Base-by-base conservation (phyloP, 2,797 vertebrate genomes). In the Taenioides sp. region DNA sequence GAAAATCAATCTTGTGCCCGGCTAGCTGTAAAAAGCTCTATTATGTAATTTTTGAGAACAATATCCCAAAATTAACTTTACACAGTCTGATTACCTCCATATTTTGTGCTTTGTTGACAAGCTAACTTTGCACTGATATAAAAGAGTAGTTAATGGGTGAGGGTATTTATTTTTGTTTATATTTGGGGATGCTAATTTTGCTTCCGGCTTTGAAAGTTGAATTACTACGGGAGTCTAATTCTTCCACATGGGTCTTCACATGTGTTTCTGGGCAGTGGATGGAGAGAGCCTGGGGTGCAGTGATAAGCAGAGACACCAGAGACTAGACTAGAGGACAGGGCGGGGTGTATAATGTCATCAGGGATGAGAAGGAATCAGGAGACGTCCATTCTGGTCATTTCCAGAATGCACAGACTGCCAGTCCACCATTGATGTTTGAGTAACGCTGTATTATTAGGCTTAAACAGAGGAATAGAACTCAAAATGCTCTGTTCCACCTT, bases 261-360 rank as follows among this genome's bases (percentile, higher is more conserved):
- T 1, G 54, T 66, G 37, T 11, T 40, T 40, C 22, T 67, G 69
- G 73, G 69, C 62, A 22, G 27, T 12, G 62, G 11, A 18, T 22
- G 22, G 58, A 40, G 49, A 14, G 23, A 68, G 78, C 62, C 75
- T 83, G 73, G n/a, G 64, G 43, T 63, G n/a, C 10, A 10, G 65
- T 7, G 77, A 82, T 81, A 81, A 81, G 75, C 60, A 50, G 37
- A 25, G 52, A 54, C 47, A 81, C 73, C 60, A 50, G 37, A 25
- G 52, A 54, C 47, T 6, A 49, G 2, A 17, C 34, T 10, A 37
- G 34, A 37, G 34, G 34, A 34, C 1, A 34, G 37, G 18, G 14
- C 22, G 54, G 59, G 22, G 34, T 7, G 7, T 20, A 60, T 72
- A 65, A 57, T 58, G 55, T 43, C 37, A 22, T 60, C 54, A 60